phyloP scores from a whole-genome alignment of 2,888 invertebrate genomes.

The Ashinkailepas kermadecensis region DNA sequence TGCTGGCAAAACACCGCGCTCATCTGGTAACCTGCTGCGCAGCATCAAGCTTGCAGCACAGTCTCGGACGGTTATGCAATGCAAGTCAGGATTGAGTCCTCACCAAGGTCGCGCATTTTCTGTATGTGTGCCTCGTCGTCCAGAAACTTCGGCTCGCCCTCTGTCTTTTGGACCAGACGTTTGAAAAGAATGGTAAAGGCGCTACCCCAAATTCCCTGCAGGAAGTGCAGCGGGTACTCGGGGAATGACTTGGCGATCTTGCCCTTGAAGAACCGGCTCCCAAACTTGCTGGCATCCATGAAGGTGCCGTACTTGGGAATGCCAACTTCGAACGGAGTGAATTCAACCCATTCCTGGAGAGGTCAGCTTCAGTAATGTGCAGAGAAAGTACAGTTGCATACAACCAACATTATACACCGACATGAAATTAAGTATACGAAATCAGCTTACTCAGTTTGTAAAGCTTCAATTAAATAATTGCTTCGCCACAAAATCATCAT shows the following conservation, averaged over 20 bases:
- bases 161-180: slow-evolving; percentile 42
- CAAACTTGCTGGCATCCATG: slow-evolving; percentile 40
- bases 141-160: slow-evolving; percentile 31
- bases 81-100: not conserved
- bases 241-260: slow-evolving; percentile 40
- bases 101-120: slow-evolving; percentile 24
- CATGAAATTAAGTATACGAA: too few species aligned
- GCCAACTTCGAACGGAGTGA: slow-evolving; percentile 46
- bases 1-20: too few species aligned
- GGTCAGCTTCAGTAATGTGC: not conserved
- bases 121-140: slow-evolving; percentile 27
- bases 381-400: too few species aligned
- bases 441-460: too few species aligned
- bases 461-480: too few species aligned
- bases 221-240: slow-evolving; percentile 44
- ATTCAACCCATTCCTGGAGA: slow-evolving; percentile 46
- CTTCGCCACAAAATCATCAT: too few species aligned
- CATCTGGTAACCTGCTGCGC: too few species aligned
- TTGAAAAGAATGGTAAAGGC: slow-evolving; percentile 46
- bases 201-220: slow-evolving; percentile 48
- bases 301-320: slow-evolving; percentile 46
- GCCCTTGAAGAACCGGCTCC: slow-evolving; percentile 42
- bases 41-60: too few species aligned
- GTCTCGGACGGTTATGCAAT: too few species aligned
- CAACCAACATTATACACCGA: too few species aligned